Evolutionary conservation across 2,113 vertebrate genomes (phyloP), one percentile per base, ranked within the genome.

Genomic region (Myiozetetes cayanensis): DNA sequence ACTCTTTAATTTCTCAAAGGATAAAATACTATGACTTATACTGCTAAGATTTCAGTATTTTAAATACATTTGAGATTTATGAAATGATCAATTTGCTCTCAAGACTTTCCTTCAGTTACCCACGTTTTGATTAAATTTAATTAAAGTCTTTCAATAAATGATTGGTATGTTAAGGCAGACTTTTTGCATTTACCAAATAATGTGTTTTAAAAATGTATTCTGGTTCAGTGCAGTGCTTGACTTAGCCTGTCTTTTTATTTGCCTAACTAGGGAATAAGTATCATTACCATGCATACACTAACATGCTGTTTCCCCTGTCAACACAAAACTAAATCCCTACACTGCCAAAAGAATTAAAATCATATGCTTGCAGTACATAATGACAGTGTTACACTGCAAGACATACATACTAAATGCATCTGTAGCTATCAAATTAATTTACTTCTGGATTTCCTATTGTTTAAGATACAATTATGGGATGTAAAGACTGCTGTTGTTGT

Each of bases 401-500:
- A 87, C 31, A 24, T 46, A 78, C 21, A 92, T 58, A 78, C 30
- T 18, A 76, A 84, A 74, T 79, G 49, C 49, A 88, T 85, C 77
- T 79, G 10, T 87, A 86, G 19, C 58, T 81, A 95, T 93, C 37
- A 93, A 94, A 96, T 96, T 91, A 93, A 81, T 96, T 97, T 97
- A 83, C 73, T 91, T 53, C 77, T 90, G 31, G 58, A 65, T 86
- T 96, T 96, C 81, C 90, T 97, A 49, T 77, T 92, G 61, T 92
- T 96, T 93, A 89, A 80, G 55, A 83, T 75, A 65, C 17, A 96
- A 75, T 94, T 94, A 89, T 47, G 63, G 74, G 56, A 67, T 83
- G 11, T 25, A 90, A 95, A 96, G 24, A 30, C 30, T 65, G 18
- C 14, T 35, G 30, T 87, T 52, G n/a, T 74, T 76, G 78, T 87